phyloP scores from a whole-genome alignment of 2,888 invertebrate genomes.

The Synanthedon formicaeformis region DNA sequence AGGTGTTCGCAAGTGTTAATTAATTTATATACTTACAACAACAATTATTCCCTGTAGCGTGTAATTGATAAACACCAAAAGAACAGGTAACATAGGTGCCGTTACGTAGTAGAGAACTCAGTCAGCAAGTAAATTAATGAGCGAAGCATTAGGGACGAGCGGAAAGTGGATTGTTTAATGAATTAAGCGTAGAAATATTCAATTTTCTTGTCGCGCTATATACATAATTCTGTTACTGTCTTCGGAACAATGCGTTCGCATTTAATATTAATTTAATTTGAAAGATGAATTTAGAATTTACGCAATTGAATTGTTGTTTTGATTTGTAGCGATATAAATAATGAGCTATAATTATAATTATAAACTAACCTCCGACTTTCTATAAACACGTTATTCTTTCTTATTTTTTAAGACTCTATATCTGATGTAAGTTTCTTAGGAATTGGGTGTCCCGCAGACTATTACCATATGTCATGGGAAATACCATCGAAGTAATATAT shows the following conservation, averaged over 20 bases:
- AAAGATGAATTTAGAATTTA: conserved; percentile 14
- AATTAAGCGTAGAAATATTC: conserved; percentile 5
- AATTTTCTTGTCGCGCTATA: background rate
- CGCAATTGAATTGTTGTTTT: conserved; percentile 12
- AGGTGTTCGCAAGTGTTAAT: conserved; percentile 48
- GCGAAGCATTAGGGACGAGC: conserved; percentile 18
- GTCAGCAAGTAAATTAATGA: conserved; percentile 41
- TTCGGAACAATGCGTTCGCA: background rate
- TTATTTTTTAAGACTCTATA: no score
- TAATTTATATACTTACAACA: conserved; percentile 32
- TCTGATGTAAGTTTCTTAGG: no score
- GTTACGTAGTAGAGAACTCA: conserved; percentile 26
- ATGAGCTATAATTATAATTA: background rate
- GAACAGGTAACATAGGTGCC: conserved; percentile 25
- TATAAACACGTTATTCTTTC: no score
- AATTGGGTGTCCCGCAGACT: no score
- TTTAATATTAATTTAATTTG: background rate
- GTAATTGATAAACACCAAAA: conserved; percentile 44
- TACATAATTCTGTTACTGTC: background rate
- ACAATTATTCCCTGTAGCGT: conserved; percentile 34
- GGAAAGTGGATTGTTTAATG: conserved; percentile 18
- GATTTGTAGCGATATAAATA: background rate
- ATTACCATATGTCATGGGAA: no score
- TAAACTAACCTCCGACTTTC: no score
- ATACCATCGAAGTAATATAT: no score